These are phyloP conservation scores for Oryzaephilus surinamensis DNA, from an alignment of 1,140 invertebrate species.

Conservation along the genomic window DNA sequence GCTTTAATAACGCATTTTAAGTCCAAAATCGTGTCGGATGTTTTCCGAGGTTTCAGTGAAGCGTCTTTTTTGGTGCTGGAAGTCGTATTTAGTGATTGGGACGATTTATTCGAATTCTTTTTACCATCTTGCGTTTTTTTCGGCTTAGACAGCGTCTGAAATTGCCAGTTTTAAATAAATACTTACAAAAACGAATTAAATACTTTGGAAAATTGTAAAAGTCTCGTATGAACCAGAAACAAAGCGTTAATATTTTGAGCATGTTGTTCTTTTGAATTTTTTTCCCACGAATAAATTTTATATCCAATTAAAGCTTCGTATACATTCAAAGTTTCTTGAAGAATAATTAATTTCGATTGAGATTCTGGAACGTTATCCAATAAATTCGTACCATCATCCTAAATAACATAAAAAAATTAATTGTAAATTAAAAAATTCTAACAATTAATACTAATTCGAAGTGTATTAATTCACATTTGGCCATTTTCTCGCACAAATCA, in stretches of 20 bases:
- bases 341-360: constrained; percentile 35
- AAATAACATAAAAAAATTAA: constrained; percentile 13
- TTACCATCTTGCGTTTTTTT: constrained; percentile 38
- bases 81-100: constrained; percentile 24
- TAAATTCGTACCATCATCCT: constrained; percentile 40
- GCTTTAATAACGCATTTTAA: constrained; percentile 35
- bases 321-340: constrained; percentile 37
- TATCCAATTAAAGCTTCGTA: constrained; percentile 44
- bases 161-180: constrained; percentile 4
- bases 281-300: constrained; percentile 36
- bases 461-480: constrained; percentile 31
- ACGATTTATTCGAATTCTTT: constrained; percentile 32
- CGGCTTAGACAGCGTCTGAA: constrained; percentile 32
- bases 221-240: constrained; percentile 37
- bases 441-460: constrained; percentile 36
- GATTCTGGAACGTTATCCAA: constrained; percentile 37
- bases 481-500: constrained; percentile 26
- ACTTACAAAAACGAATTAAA: not conserved
- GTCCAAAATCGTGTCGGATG: constrained; percentile 36
- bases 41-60: constrained; percentile 23
- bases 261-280: constrained; percentile 23
- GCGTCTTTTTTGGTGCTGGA: constrained; percentile 18
- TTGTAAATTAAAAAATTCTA: constrained; percentile 1
- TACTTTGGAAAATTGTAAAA: constrained; percentile 40
- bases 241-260: constrained; percentile 36